phyloP scores from a whole-genome alignment of 2,797 vertebrate genomes.

The Rhyacichthys aspro region DNA sequence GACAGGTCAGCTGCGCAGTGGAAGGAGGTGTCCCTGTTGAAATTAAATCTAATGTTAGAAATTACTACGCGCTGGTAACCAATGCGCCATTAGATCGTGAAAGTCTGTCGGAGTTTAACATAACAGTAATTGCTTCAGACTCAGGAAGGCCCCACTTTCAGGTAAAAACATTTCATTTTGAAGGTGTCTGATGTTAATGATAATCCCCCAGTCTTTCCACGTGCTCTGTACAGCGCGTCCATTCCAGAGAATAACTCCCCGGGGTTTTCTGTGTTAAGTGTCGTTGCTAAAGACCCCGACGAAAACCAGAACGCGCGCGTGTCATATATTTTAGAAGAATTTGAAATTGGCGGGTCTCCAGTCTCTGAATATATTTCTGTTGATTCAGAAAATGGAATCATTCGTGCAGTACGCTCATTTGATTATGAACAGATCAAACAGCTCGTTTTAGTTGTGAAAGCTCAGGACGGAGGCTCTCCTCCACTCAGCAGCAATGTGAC shows the following conservation, averaged over 20 bases:
- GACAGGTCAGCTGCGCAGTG: constrained; percentile 42
- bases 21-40: constrained; percentile 49
- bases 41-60: constrained; percentile 59
- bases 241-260: constrained; percentile 62
- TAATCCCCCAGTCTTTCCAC: constrained; percentile 69
- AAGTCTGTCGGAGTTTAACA: constrained; percentile 59
- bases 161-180: constrained; percentile 42
- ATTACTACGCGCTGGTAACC: constrained; percentile 66
- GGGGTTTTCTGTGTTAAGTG: constrained; percentile 48
- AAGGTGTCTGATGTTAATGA: constrained; percentile 78
- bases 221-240: constrained; percentile 12
- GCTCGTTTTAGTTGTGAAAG: constrained; percentile 41
- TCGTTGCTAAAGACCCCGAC: constrained; percentile 68
- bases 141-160: constrained; percentile 60
- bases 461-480: constrained; percentile 60
- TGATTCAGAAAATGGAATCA: constrained; percentile 48
- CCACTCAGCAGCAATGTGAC: constrained; percentile 68
- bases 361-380: constrained; percentile 53
- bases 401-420: constrained; percentile 68
- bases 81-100: constrained; percentile 72
- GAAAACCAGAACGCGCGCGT: constrained; percentile 77
- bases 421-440: constrained; percentile 78
- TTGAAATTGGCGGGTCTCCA: constrained; percentile 36
- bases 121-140: constrained; percentile 69
- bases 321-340: constrained; percentile 69